A percentile compares a stretch with the other conserved stretches of the same genome.
phyloP scores from a whole-genome alignment of 2,797 vertebrate species.

The Hyperoplus lanceolatus region DNA sequence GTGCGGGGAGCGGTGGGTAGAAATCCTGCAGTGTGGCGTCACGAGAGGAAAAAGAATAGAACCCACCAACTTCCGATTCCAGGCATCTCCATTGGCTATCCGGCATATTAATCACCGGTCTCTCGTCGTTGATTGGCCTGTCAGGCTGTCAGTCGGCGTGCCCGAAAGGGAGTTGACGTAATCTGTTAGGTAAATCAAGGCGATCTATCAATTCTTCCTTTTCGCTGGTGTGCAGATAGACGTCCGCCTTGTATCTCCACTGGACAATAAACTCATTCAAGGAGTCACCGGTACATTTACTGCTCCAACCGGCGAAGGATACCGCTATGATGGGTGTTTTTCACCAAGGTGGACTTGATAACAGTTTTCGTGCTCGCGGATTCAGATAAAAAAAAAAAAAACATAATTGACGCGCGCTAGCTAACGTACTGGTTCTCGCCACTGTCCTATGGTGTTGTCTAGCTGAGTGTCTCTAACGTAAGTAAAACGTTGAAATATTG shows the following conservation, averaged over 20 bases:
- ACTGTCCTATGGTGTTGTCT: conserved; percentile 69
- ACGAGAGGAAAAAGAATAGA: conserved; percentile 48
- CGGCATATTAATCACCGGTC: conserved; percentile 27
- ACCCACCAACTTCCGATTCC: conserved; percentile 34
- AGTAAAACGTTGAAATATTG: conserved; percentile 46
- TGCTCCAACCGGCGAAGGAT: conserved; percentile 62
- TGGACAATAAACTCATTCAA: conserved; percentile 48
- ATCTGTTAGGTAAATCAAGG: conserved; percentile 86
- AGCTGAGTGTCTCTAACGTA: conserved; percentile 74
- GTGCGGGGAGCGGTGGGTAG: conserved; percentile 74
- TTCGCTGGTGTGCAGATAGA: conserved; percentile 66
- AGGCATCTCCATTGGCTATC: conserved; percentile 68
- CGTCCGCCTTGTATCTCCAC: conserved; percentile 52
- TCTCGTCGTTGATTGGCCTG: conserved; percentile 67
- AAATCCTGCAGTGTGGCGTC: conserved; percentile 90
- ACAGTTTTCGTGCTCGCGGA: conserved; percentile 68
- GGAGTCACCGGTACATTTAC: conserved; percentile 34
- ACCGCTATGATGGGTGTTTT: conserved; percentile 84
- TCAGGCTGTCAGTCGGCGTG: conserved; percentile 58
- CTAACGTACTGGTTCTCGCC: conserved; percentile 58
- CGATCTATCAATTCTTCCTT: conserved; percentile 78
- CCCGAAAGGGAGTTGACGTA: conserved; percentile 86
- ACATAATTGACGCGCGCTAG: conserved; percentile 70
- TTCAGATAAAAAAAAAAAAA: conserved; percentile 77
- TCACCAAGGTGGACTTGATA: conserved; percentile 71